These are phyloP conservation scores for Bubo bubo DNA, from an alignment of 2,113 vertebrate genomes.

Conservation along the genomic window DNA sequence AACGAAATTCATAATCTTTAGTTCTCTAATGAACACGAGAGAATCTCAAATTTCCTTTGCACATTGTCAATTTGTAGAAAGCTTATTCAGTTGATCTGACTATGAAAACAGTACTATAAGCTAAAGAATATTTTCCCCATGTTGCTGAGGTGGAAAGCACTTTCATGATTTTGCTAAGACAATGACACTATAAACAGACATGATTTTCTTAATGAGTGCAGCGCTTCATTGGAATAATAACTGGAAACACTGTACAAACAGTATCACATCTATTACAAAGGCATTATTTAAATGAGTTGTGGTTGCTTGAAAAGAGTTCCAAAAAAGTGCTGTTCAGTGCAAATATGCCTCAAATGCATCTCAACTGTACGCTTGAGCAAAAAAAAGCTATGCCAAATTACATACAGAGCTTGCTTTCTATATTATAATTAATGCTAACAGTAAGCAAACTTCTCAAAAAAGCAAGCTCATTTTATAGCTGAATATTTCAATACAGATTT, in stretches of 20 bases:
- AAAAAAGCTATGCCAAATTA: not conserved
- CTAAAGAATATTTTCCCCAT: not conserved
- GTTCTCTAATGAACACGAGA: not conserved
- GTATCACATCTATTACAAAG: not conserved
- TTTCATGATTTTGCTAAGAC: not conserved
- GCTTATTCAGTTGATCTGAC: not conserved
- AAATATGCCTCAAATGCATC: not conserved
- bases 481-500: not conserved
- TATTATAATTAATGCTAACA: not conserved
- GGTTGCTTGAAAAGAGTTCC: not conserved
- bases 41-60: not conserved
- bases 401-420: not conserved
- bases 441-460: not conserved
- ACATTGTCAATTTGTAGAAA: not conserved
- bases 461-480: not conserved
- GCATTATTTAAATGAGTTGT: not conserved
- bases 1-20: not conserved
- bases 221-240: not conserved
- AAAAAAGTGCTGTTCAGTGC: not conserved
- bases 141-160: not conserved
- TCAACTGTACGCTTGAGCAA: not conserved
- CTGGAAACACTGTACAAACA: not conserved
- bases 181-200: not conserved
- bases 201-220: not conserved
- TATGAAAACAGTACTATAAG: not conserved